Evolutionary conservation across 1,140 invertebrate genomes (phyloP).

Genomic region (Formica selysi): DNA sequence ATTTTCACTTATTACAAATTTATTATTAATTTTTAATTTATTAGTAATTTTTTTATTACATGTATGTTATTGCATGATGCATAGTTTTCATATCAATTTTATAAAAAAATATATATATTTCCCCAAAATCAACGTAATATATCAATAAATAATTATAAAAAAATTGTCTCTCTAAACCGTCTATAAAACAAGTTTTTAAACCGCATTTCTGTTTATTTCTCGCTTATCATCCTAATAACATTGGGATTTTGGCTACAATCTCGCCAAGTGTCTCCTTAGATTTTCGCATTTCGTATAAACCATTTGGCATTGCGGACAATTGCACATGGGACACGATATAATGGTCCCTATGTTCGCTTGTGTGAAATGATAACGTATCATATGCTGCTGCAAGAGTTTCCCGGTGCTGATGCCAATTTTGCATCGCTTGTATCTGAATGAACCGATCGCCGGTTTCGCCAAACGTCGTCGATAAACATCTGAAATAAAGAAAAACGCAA

Average conservation of each 20-base stretch:
- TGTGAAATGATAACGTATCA: background rate
- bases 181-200: background rate
- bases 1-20: background rate
- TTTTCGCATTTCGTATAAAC: background rate
- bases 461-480: too few species aligned
- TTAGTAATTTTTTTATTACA: background rate
- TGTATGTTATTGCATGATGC: too few species aligned
- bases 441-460: background rate
- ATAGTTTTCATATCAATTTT: too few species aligned
- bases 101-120: background rate
- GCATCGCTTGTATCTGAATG: background rate
- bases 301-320: conserved; percentile 64
- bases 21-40: too few species aligned
- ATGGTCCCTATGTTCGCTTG: background rate
- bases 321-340: conserved; percentile 44
- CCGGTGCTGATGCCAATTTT: background rate
- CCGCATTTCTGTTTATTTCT: too few species aligned
- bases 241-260: background rate
- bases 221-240: background rate
- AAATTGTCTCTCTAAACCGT: background rate
- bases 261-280: background rate
- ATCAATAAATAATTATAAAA: background rate
- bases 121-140: background rate
- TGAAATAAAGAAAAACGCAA: background rate
- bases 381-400: background rate